Evolutionary conservation across 2,113 vertebrate genomes (phyloP).

Genomic region (Elanus axillaris): DNA sequence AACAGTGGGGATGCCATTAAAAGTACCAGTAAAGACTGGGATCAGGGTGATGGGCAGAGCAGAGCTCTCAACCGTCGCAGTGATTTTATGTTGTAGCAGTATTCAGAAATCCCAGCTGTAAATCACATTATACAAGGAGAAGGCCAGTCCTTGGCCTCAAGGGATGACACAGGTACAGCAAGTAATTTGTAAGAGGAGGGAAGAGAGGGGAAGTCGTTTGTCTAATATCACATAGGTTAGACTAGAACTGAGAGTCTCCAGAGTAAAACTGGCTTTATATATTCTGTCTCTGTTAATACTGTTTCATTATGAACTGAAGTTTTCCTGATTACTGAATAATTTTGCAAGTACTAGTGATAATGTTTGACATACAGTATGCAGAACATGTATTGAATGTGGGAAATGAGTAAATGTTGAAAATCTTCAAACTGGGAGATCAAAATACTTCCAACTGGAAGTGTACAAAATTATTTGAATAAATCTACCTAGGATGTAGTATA

Average conservation of each 20-base stretch:
- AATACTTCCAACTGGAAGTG: neutral
- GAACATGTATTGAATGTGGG: neutral
- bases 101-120: slow-evolving; percentile 39
- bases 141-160: neutral
- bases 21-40: neutral
- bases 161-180: slow-evolving; percentile 36
- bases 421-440: neutral
- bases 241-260: neutral
- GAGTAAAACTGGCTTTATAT: neutral
- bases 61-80: neutral
- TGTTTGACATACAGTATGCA: neutral
- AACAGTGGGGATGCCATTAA: slow-evolving; percentile 31
- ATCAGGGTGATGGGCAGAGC: slow-evolving; percentile 13
- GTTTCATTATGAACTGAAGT: neutral
- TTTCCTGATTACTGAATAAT: neutral
- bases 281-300: neutral
- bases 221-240: neutral
- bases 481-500: neutral
- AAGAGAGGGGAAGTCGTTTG: neutral
- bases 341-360: neutral
- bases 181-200: slow-evolving; percentile 29
- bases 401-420: neutral
- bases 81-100: slow-evolving; percentile 24
- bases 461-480: neutral
- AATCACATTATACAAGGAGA: slow-evolving; percentile 35